Evolutionary conservation across 2,888 invertebrate genomes (phyloP), one percentile per base, ranked within the genome.

Genomic region (Saturnia pavonia): DNA sequence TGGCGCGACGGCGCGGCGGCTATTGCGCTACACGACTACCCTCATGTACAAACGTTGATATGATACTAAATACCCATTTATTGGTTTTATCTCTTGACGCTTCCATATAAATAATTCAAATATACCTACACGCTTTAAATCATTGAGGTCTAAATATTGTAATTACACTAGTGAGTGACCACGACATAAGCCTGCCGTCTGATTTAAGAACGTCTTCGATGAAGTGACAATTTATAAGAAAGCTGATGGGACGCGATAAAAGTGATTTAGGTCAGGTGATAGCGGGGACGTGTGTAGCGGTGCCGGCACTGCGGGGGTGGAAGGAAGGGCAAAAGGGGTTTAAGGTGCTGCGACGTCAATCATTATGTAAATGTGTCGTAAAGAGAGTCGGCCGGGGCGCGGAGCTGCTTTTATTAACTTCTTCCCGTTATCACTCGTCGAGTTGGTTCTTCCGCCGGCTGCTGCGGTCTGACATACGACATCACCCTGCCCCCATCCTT

Each of bases 291-390:
- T 42, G 22, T 42, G 74, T 69, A 71, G 75, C 73, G 75, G 74
- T 72, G 72, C 70, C 71, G 74, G 71, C 68, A 73, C 72, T 51
- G 78, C 74, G 75, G 74, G 78, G 77, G 74, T 76, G 75, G 75
- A 77, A n/a, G n/a, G n/a, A n/a, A n/a, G n/a, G n/a, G n/a, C n/a
- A n/a, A n/a, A n/a, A n/a, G n/a, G n/a, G n/a, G n/a, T n/a, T n/a
- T n/a, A n/a, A n/a, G n/a, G 76, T 86, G 88, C 85, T 88, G 88
- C 88, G n/a, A n/a, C 19, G n/a, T n/a, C 51, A n/a, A n/a, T n/a
- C n/a, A 45, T 4, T 51, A 91, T 90, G 90, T 86, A 91, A 91
- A 88, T 88, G 83, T 88, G 8, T 22, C 1, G 87, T 83, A 86
- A 87, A 79, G 78, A 76, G 76, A 77, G 80, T 72, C 75, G 77